These are phyloP conservation scores for Corvus moneduloides DNA, from an alignment of 2,113 vertebrate species.

Conservation along the genomic window DNA sequence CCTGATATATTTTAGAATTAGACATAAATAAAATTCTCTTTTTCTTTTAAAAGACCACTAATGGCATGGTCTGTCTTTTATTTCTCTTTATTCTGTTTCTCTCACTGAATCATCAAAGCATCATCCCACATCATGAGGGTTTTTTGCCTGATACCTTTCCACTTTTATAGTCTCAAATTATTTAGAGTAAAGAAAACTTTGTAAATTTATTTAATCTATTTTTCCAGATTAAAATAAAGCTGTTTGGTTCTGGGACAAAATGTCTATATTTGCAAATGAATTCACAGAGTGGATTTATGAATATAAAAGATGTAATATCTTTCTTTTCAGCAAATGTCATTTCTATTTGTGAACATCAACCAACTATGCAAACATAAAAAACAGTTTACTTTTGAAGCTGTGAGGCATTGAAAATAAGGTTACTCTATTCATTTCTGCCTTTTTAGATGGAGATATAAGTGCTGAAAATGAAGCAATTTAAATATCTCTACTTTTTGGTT, in stretches of 20 bases:
- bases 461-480: slow-evolving; percentile 5
- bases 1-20: not conserved
- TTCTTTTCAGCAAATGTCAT: not conserved
- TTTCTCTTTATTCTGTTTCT: not conserved
- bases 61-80: not conserved
- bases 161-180: not conserved
- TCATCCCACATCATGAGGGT: not conserved
- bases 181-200: not conserved
- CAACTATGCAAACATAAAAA: slow-evolving; percentile 16
- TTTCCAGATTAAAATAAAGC: not conserved
- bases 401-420: not conserved
- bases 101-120: not conserved
- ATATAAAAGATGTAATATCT: not conserved
- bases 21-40: not conserved
- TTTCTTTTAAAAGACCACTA: not conserved
- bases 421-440: not conserved
- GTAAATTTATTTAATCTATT: not conserved
- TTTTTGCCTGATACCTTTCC: not conserved
- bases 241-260: not conserved
- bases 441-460: not conserved
- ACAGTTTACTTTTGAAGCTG: not conserved
- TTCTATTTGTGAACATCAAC: not conserved
- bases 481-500: not conserved
- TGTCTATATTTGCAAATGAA: not conserved
- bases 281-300: not conserved